phyloP scores from a whole-genome alignment of 1,140 invertebrate genomes.

The Holotrichia oblita region DNA sequence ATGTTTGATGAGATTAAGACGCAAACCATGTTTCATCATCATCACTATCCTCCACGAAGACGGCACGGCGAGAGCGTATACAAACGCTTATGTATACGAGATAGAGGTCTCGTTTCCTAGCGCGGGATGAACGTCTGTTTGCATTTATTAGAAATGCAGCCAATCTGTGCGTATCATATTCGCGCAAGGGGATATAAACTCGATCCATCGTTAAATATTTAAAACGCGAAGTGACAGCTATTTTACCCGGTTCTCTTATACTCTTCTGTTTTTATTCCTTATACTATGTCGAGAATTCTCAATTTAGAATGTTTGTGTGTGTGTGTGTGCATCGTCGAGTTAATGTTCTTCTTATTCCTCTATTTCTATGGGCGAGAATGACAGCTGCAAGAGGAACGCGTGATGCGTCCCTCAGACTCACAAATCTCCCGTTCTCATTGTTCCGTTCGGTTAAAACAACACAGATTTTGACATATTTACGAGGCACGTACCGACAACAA shows the following conservation, averaged over 20 bases:
- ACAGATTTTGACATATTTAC: constrained; percentile 58
- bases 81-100: not conserved
- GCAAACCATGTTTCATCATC: constrained; percentile 58
- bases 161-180: not conserved
- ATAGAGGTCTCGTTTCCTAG: not conserved
- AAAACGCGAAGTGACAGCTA: not conserved
- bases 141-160: constrained; percentile 4
- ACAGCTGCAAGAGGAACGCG: constrained; percentile 49
- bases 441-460: constrained; percentile 57
- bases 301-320: too few relatives aligned
- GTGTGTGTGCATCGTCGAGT: too few relatives aligned
- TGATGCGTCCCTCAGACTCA: constrained; percentile 55
- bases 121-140: not conserved
- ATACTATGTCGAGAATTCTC: too few relatives aligned
- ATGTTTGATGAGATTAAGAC: constrained; percentile 60
- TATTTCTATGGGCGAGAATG: constrained; percentile 40
- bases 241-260: not conserved
- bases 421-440: constrained; percentile 57
- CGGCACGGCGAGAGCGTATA: not conserved
- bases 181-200: not conserved
- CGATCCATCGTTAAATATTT: constrained; percentile 10
- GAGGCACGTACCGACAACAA: constrained; percentile 48
- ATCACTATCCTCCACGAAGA: not conserved
- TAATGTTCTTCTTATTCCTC: not conserved
- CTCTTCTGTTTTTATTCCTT: too few relatives aligned